phyloP scores from a whole-genome alignment of 23 tunicate species.

The Phallusia fumigata region DNA sequence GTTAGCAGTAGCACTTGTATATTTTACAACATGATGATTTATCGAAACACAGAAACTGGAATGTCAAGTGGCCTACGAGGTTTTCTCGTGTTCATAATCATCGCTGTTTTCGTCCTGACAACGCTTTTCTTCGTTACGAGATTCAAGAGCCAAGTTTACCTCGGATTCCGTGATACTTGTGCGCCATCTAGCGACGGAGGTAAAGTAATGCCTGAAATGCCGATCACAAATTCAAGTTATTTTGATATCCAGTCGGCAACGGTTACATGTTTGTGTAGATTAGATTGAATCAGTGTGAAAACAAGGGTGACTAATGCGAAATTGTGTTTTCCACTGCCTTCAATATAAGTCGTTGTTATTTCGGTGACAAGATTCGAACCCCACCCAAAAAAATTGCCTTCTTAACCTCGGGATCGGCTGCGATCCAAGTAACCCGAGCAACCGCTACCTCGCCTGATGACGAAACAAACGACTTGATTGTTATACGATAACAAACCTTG shows the following conservation, averaged over 20 bases:
- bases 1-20: too few relatives aligned
- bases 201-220: neutral
- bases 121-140: slow-evolving; percentile 16
- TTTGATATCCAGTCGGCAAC: too few relatives aligned
- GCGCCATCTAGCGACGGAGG: slow-evolving; percentile 14
- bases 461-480: neutral
- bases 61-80: slow-evolving; percentile 35
- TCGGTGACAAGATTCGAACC: neutral
- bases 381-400: neutral
- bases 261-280: too few relatives aligned
- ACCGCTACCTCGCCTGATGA: neutral
- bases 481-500: neutral
- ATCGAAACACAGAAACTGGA: neutral
- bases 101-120: neutral
- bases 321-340: too few relatives aligned
- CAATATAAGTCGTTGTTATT: neutral
- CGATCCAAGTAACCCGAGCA: neutral
- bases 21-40: too few relatives aligned
- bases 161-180: slow-evolving; percentile 49
- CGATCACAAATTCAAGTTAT: neutral
- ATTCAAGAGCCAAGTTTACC: slow-evolving; percentile 25
- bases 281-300: too few relatives aligned
- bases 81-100: slow-evolving; percentile 15
- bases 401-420: too few relatives aligned
- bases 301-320: too few relatives aligned